Evolutionary conservation across 2,113 vertebrate genomes (phyloP).

Genomic region (Arothron firmamentum): DNA sequence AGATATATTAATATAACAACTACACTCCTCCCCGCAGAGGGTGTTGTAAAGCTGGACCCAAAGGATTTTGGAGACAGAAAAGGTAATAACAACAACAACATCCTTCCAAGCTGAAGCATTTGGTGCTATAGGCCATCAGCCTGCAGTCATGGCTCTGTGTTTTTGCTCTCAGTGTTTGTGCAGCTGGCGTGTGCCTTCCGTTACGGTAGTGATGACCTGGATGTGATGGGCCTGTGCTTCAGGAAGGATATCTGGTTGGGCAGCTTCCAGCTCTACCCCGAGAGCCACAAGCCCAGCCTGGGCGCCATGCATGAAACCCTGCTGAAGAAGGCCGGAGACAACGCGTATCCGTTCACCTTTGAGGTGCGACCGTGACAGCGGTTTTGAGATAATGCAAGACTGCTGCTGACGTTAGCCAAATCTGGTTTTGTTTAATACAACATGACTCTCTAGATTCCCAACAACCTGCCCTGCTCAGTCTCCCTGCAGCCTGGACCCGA

Average conservation of each 20-base stretch:
- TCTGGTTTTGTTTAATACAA: background rate
- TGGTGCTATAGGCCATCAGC: no score
- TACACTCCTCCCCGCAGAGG: constrained; percentile 52
- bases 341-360: constrained; percentile 65
- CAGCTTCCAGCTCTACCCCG: constrained; percentile 65
- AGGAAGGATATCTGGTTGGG: constrained; percentile 77
- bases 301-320: constrained; percentile 69
- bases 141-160: background rate
- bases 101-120: background rate
- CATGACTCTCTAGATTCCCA: constrained; percentile 61
- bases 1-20: background rate
- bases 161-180: constrained; percentile 65
- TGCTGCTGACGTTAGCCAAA: no score
- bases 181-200: constrained; percentile 76
- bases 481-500: constrained; percentile 72
- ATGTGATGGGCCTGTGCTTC: constrained; percentile 76
- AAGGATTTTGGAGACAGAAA: constrained; percentile 65
- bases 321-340: constrained; percentile 75
- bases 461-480: constrained; percentile 75
- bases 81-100: constrained; percentile 42
- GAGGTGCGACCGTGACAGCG: constrained; percentile 34
- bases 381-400: no score
- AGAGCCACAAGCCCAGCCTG: constrained; percentile 53
- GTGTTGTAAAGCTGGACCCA: constrained; percentile 69
- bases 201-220: constrained; percentile 75